phyloP scores from a whole-genome alignment of 2,797 vertebrate species.

The Pangasius krempfi region DNA sequence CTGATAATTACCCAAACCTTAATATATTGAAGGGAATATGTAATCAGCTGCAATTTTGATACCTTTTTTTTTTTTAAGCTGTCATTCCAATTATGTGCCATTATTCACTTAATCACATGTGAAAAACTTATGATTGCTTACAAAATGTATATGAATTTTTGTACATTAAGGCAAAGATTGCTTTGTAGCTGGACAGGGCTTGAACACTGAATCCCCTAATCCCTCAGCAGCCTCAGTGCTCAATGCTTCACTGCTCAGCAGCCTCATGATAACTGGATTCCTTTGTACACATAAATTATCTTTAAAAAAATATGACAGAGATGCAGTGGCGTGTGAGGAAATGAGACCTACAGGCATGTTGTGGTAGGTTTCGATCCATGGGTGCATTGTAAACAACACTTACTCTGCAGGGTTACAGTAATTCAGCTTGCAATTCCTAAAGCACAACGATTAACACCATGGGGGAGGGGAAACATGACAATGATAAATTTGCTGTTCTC shows the following conservation, averaged over 20 bases:
- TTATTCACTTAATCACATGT: background rate
- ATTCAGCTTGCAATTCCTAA: constrained; percentile 32
- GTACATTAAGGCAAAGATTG: background rate
- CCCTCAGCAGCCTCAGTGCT: constrained; percentile 17
- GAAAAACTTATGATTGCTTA: background rate
- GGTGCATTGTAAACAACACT: constrained; percentile 38
- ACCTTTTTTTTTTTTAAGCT: background rate
- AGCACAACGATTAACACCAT: constrained; percentile 33
- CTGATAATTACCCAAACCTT: background rate
- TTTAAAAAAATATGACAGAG: constrained; percentile 56
- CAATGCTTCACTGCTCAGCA: background rate
- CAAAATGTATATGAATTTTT: background rate
- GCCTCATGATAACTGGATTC: constrained; percentile 40
- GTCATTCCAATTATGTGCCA: background rate
- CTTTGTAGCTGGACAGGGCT: background rate
- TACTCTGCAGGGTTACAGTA: constrained; percentile 32
- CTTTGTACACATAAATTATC: constrained; percentile 60
- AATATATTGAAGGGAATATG: background rate
- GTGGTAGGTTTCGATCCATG: constrained; percentile 35
- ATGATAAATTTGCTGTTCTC: constrained; percentile 25
- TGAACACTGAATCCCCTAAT: constrained; percentile 34
- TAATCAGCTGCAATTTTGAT: background rate
- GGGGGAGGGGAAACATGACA: constrained; percentile 20
- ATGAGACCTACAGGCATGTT: constrained; percentile 16
- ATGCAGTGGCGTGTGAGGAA: constrained; percentile 22